Conservation (phyloP, 2,113 vertebrate genomes). For the Odobenus rosmarus region DNA sequence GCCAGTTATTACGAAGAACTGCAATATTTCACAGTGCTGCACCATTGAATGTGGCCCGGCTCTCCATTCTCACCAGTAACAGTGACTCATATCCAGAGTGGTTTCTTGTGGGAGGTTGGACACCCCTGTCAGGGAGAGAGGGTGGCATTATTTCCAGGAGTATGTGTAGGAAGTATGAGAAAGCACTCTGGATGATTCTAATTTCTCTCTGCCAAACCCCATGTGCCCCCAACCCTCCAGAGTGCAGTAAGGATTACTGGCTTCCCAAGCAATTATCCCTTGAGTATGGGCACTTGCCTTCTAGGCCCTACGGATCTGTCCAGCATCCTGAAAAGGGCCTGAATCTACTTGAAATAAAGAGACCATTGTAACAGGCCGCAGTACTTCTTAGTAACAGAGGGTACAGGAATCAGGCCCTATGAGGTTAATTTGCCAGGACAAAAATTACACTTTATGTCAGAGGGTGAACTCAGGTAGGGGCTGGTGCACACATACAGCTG, state of each 20-base stretch:
- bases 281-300: neutral
- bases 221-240: neutral
- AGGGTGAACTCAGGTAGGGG: neutral
- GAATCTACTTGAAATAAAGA: neutral
- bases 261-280: neutral
- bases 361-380: neutral
- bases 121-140: neutral
- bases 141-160: neutral
- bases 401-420: too few species aligned
- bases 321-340: neutral
- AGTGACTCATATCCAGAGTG: neutral
- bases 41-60: neutral
- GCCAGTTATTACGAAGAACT: fast-evolving
- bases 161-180: neutral
- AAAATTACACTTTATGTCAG: neutral
- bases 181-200: neutral
- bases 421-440: neutral
- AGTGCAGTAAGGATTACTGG: neutral
- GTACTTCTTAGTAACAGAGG: neutral
- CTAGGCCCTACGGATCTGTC: neutral
- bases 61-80: neutral
- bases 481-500: neutral
- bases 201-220: too few species aligned
- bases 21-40: fast-evolving
- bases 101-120: neutral